phyloP scores from a whole-genome alignment of 2,113 vertebrate genomes.

The Acrocephalus kingi region DNA sequence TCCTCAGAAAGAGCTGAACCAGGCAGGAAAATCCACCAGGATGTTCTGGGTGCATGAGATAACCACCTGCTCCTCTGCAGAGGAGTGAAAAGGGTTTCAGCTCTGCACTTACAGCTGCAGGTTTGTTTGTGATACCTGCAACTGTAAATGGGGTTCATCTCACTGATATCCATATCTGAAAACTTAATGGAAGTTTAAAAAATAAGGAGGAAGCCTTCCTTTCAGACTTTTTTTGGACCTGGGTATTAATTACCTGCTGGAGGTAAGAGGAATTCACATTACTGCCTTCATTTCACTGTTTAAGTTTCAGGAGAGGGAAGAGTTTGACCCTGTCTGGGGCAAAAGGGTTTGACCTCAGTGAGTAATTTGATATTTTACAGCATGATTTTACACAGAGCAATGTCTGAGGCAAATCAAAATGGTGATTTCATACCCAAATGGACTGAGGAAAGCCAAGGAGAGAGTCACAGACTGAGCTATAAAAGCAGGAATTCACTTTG shows the following conservation, averaged over 20 bases:
- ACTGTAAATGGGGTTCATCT: neutral
- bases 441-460: neutral
- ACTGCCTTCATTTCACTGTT: neutral
- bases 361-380: neutral
- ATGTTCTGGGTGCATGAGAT: fast-evolving
- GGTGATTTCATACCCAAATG: neutral
- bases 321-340: neutral
- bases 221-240: neutral
- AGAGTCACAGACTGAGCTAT: neutral
- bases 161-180: neutral
- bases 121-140: neutral
- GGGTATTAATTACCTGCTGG: neutral
- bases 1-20: neutral
- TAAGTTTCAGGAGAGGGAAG: neutral
- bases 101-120: too few relatives aligned
- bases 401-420: neutral
- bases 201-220: neutral
- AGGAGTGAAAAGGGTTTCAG: neutral
- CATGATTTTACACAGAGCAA: neutral
- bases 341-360: neutral
- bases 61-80: neutral
- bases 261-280: neutral
- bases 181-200: neutral
- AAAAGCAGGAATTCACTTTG: neutral
- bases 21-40: neutral